phyloP scores from a whole-genome alignment of 1,140 invertebrate species.

The Drosophila nasuta region DNA sequence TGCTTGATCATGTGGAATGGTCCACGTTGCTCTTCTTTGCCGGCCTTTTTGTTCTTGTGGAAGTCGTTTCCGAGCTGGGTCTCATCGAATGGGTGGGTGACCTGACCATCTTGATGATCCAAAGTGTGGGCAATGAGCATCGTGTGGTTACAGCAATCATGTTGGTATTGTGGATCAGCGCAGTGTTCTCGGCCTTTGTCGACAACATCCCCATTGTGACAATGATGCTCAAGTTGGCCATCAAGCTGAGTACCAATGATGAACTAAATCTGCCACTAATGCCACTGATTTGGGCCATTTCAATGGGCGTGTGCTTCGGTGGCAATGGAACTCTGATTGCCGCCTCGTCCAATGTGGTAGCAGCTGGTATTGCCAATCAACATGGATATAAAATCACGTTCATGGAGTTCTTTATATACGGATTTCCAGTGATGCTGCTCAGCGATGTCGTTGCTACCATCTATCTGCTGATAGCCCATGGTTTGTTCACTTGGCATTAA shows the following conservation, averaged over 20 bases:
- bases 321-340: slow-evolving; percentile 92
- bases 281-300: slow-evolving; percentile 90
- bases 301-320: slow-evolving; percentile 91
- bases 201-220: slow-evolving; percentile 93
- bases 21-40: slow-evolving; percentile 92
- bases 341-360: slow-evolving; percentile 92
- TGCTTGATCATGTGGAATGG: slow-evolving; percentile 90
- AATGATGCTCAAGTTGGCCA: slow-evolving; percentile 91
- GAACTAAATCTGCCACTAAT: slow-evolving; percentile 87
- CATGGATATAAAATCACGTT: slow-evolving; percentile 92
- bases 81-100: slow-evolving; percentile 89
- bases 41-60: slow-evolving; percentile 91
- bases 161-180: slow-evolving; percentile 90
- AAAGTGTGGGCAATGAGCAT: slow-evolving; percentile 86
- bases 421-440: slow-evolving; percentile 90
- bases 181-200: slow-evolving; percentile 90
- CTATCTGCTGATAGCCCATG: slow-evolving; percentile 89
- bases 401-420: slow-evolving; percentile 65
- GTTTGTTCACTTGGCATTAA: slow-evolving; percentile 86
- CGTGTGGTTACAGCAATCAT: slow-evolving; percentile 88
- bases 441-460: slow-evolving; percentile 87
- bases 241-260: slow-evolving; percentile 86
- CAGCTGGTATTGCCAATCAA: slow-evolving; percentile 91
- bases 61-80: slow-evolving; percentile 88
- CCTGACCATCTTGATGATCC: slow-evolving; percentile 87